Percentiles rank a stretch among this genome's conserved stretches.
Evolutionary conservation across 2,113 vertebrate species (phyloP).

Genomic region (Eidolon helvum): DNA sequence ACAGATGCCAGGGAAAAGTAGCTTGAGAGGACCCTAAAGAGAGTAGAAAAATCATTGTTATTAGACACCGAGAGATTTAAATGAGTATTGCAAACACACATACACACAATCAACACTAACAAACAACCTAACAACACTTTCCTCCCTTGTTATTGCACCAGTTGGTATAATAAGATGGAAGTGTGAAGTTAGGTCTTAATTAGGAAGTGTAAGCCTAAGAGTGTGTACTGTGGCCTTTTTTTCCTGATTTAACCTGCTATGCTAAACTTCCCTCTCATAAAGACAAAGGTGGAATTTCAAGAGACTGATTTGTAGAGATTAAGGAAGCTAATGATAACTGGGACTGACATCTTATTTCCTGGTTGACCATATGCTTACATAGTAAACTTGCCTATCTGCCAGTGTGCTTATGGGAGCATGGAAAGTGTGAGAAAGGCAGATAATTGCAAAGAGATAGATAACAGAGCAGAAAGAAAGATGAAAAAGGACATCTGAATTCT

Average conservation of each 20-base stretch:
- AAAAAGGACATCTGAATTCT: background rate
- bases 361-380: background rate
- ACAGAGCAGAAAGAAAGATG: background rate
- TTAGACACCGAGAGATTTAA: background rate
- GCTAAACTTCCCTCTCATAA: background rate
- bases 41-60: background rate
- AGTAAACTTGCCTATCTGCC: background rate
- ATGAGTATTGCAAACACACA: background rate
- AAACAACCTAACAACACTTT: background rate
- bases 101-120: background rate
- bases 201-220: background rate
- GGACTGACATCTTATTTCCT: background rate
- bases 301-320: background rate
- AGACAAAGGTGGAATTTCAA: background rate
- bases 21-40: background rate
- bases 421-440: background rate
- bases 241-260: background rate
- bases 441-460: background rate
- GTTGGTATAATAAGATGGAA: background rate
- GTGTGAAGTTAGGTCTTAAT: background rate
- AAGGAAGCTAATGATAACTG: background rate
- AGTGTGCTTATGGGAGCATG: background rate
- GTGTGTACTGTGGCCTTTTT: background rate
- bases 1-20: background rate
- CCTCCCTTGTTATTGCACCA: background rate